Conservation (phyloP, 2,113 vertebrate species). For the Pterophyllum scalare region DNA sequence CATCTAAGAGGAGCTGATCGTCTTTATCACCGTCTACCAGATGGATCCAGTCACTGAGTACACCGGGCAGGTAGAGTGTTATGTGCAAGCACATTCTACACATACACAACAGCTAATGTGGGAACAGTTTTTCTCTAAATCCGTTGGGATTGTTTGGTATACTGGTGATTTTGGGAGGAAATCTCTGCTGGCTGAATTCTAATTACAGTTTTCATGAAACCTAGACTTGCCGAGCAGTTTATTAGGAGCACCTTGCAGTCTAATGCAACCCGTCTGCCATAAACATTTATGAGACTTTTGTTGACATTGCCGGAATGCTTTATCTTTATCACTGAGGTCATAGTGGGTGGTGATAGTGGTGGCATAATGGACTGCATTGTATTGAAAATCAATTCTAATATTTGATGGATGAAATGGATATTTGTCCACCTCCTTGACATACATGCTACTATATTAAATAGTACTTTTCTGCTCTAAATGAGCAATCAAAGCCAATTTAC, state of each 20-base stretch:
- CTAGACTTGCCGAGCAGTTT: not conserved
- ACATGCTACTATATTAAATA: not conserved
- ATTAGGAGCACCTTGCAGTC: not conserved
- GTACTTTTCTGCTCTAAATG: not conserved
- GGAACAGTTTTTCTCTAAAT: not conserved
- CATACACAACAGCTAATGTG: fast-evolving
- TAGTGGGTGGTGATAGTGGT: not conserved
- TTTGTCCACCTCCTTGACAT: not conserved
- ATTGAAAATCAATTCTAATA: not conserved
- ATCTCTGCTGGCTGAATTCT: not conserved
- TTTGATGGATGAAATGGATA: too few species aligned
- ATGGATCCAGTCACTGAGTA: constrained; percentile 78
- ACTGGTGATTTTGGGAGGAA: not conserved
- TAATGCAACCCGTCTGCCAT: not conserved
- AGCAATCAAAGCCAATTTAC: not conserved
- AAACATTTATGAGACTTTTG: constrained; percentile 2
- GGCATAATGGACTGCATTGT: not conserved
- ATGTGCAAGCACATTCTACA: not conserved
- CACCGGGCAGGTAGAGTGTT: constrained; percentile 63
- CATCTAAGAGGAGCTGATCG: constrained; percentile 66
- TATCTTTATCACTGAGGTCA: not conserved
- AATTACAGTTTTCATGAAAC: not conserved
- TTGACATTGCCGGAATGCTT: not conserved
- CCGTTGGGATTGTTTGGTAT: not conserved
- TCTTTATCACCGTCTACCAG: constrained; percentile 70